phyloP scores from a whole-genome alignment of 2,113 vertebrate genomes.

The Dendrocopos noguchii region DNA sequence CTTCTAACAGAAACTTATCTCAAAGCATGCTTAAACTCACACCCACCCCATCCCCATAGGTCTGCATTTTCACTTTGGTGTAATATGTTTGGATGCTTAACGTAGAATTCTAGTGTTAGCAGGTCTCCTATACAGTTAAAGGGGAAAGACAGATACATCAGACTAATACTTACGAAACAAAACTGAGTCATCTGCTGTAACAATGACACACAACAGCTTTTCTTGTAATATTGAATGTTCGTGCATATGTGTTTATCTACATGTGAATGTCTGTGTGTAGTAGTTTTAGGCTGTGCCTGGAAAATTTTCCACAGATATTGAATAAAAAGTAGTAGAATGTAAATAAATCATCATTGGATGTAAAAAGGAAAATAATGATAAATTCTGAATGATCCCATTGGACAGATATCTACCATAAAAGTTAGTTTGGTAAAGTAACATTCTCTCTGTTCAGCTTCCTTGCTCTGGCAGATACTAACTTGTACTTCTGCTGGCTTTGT shows the following conservation, averaged over 20 bases:
- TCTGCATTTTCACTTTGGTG: not conserved
- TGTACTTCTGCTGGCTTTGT: no score
- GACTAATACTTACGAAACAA: not conserved
- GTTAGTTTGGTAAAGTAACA: no score
- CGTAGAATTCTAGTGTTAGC: not conserved
- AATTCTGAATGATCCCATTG: no score
- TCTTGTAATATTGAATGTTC: not conserved
- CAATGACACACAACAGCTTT: not conserved
- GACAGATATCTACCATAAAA: no score
- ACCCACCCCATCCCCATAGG: accelerated
- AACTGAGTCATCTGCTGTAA: not conserved
- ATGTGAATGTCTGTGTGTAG: not conserved
- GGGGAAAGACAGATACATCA: not conserved
- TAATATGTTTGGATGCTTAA: not conserved
- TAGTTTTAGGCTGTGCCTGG: no score
- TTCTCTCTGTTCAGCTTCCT: no score
- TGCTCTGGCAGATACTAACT: no score
- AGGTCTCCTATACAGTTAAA: not conserved
- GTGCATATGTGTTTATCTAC: not conserved
- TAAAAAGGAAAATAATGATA: no score
- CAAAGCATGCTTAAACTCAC: not conserved
- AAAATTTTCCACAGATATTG: no score
- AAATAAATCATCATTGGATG: no score
- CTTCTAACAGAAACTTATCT: not conserved
- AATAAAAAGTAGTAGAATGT: no score